phyloP scores from a whole-genome alignment of 2,888 invertebrate species.

The Troides aeacus region DNA sequence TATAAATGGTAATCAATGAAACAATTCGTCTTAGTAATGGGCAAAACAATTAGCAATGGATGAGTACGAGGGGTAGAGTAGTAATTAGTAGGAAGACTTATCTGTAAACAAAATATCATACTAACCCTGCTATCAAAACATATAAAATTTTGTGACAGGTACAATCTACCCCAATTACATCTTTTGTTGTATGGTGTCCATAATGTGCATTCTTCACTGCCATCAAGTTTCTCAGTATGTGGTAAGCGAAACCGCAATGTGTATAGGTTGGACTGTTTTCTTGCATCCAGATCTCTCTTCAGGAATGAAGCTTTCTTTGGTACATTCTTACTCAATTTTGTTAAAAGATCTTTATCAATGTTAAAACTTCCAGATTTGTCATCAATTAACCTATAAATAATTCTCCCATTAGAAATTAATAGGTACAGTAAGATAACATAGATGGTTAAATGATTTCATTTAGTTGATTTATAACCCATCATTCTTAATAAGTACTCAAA shows the following conservation, averaged over 20 bases:
- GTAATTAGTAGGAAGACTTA: too few species aligned
- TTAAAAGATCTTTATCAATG: slow-evolving; percentile 91
- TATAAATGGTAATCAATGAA: too few species aligned
- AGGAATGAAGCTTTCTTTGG: slow-evolving; percentile 94
- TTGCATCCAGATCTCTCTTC: slow-evolving; percentile 96
- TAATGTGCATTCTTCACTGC: slow-evolving; percentile 92
- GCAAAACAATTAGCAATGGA: too few species aligned
- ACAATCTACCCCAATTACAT: slow-evolving; percentile 92
- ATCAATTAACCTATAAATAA: slow-evolving; percentile 86
- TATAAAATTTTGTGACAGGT: slow-evolving; percentile 95
- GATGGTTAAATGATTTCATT: too few species aligned
- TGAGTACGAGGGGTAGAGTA: too few species aligned
- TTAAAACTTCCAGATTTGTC: slow-evolving; percentile 93
- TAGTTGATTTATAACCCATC: not conserved
- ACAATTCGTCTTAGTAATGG: too few species aligned
- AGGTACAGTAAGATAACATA: too few species aligned
- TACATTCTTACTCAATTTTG: slow-evolving; percentile 91
- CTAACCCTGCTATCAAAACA: slow-evolving; percentile 97
- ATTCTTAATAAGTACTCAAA: not conserved
- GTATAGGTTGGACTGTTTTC: slow-evolving; percentile 96
- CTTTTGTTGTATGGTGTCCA: slow-evolving; percentile 98
- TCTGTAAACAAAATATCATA: slow-evolving; percentile 29
- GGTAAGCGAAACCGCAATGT: slow-evolving; percentile 92
- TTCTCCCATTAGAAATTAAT: not conserved
- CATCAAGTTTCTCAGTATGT: slow-evolving; percentile 94